These are phyloP conservation scores for Steinernema khuongi DNA, from an alignment of 1,140 invertebrate species.

Conservation along the genomic window DNA sequence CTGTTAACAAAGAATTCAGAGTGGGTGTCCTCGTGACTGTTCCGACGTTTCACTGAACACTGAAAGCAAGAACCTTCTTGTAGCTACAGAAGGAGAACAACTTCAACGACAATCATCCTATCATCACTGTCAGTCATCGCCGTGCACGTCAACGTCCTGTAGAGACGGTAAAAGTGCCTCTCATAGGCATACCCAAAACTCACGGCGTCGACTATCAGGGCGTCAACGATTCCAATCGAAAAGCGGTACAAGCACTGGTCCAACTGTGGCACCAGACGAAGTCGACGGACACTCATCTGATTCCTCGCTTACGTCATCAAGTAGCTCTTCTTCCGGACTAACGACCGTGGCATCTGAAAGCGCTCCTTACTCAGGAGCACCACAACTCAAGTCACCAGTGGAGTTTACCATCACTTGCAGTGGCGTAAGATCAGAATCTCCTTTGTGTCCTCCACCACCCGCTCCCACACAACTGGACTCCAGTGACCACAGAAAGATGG, in stretches of 20 bases:
- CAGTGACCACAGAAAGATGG: background rate
- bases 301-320: background rate
- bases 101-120: background rate
- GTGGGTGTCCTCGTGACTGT: background rate
- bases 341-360: background rate
- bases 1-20: too few relatives aligned
- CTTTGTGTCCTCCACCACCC: background rate
- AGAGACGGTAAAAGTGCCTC: constrained; percentile 8
- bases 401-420: background rate
- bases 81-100: background rate
- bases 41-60: background rate
- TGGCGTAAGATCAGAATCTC: background rate
- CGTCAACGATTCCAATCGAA: background rate
- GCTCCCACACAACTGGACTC: background rate
- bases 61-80: background rate
- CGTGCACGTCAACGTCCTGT: background rate
- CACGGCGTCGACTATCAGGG: constrained; percentile 2
- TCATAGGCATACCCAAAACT: background rate
- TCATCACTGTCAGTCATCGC: constrained; percentile 1
- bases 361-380: background rate
- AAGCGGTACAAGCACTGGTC: background rate
- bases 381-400: background rate
- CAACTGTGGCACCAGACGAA: background rate
- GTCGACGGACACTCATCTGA: constrained; percentile 1
- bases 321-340: background rate